Conservation (phyloP, 53 echinoderm and acorn worm genomes). For the Patiria pectinifera region DNA sequence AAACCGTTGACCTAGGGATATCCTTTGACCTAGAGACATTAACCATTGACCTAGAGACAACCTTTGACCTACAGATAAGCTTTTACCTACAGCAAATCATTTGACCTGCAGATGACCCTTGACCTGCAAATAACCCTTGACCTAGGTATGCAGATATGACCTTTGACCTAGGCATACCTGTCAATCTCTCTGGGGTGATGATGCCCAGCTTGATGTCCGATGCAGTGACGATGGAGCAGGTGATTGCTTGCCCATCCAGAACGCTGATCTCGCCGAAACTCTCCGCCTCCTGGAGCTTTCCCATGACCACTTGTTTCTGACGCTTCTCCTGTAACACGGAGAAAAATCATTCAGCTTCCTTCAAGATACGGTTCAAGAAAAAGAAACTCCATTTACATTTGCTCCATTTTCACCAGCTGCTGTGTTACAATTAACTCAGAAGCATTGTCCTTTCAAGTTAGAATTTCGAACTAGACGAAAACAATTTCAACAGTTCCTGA, state of each 20-base stretch:
- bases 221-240: constrained; percentile 96
- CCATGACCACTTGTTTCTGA: constrained; percentile 93
- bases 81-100: not conserved
- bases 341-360: not conserved
- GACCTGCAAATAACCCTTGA: not conserved
- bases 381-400: too few relatives aligned
- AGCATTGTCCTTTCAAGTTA: too few relatives aligned
- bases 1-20: too few relatives aligned
- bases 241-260: constrained; percentile 79
- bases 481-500: too few relatives aligned
- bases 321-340: constrained; percentile 68
- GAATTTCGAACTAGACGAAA: too few relatives aligned
- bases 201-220: constrained; percentile 81
- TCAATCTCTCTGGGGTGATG: constrained; percentile 86
- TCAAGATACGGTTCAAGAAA: too few relatives aligned
- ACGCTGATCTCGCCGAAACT: constrained; percentile 96
- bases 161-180: constrained; percentile 64
- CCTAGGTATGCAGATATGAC: not conserved
- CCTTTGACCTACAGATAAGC: too few relatives aligned
- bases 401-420: too few relatives aligned
- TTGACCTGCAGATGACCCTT: not conserved
- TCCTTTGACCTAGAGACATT: too few relatives aligned
- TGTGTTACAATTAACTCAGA: too few relatives aligned
- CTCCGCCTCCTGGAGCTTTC: constrained; percentile 74
- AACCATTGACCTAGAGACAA: too few relatives aligned